phyloP scores from a whole-genome alignment of 2,888 invertebrate species.

The Tuberolachnus salignus region DNA sequence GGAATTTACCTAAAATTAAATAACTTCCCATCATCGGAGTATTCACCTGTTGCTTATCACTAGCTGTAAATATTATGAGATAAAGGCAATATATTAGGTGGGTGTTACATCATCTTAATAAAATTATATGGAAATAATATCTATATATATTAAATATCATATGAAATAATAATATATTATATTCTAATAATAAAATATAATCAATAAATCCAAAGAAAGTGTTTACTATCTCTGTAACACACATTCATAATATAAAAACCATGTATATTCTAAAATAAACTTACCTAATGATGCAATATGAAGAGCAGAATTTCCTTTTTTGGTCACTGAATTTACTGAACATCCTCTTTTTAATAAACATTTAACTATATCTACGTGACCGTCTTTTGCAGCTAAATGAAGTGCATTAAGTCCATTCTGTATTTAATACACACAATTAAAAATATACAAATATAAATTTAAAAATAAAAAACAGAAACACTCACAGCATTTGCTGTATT shows the following conservation, averaged over 20 bases:
- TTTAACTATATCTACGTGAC: constrained; percentile 89
- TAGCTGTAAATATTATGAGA: no score
- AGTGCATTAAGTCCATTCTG: constrained; percentile 97
- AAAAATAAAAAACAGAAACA: constrained; percentile 44
- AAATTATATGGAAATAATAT: background rate
- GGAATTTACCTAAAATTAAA: no score
- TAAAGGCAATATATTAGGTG: no score
- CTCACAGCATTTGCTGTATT: constrained; percentile 97
- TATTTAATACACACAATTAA: background rate
- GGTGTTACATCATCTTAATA: no score
- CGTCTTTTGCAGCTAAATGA: constrained; percentile 97
- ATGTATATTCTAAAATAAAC: constrained; percentile 4
- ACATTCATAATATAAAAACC: no score
- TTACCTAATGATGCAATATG: constrained; percentile 91
- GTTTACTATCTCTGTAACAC: no score
- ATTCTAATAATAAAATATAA: background rate
- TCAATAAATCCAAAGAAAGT: no score
- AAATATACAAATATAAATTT: background rate
- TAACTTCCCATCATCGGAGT: no score
- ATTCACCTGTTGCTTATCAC: no score
- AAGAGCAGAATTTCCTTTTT: constrained; percentile 95
- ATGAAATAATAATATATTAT: no score
- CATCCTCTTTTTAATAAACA: constrained; percentile 90
- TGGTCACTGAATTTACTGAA: constrained; percentile 93
- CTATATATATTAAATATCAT: no score